Evolutionary conservation across 2,888 invertebrate genomes (phyloP), one percentile per base, ranked within the genome.

Genomic region (Dryadula phaetusa): DNA sequence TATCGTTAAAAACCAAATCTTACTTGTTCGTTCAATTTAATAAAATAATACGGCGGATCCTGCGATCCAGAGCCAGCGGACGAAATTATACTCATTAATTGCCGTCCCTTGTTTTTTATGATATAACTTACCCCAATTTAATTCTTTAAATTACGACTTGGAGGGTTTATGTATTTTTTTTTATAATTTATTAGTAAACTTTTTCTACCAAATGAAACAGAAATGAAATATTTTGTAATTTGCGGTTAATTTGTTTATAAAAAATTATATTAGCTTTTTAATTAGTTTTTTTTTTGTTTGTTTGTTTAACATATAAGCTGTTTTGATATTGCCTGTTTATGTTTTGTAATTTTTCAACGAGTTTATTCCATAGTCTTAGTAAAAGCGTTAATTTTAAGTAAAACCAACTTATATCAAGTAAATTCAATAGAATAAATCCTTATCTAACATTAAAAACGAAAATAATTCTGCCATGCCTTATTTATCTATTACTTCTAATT

Each of bases 61-160:
- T 12, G 14, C 28, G n/a, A n/a, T n/a, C n/a, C 28, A 25, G 44
- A 60, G 58, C 25, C 16, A 3, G 14, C 28, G 42, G 44, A 37
- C 40, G 22, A 28, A 60, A 18, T 44, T 60, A 60, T 60, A 60
- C 60, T 60, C 60, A 60, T 60, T 60, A 60, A 60, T 44, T 44
- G 14, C 18, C 42, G 60, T 60, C 40, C 60, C 44, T 60, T 60
- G 54, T 28, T 60, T 42, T 60, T 60, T 60, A 25, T 40, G 22
- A 56, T 40, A 56, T 44, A 32, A 60, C 44, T 60, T 60, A 32
- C 28, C 44, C 60, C 12, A 60, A 60, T 60, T 60, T 44, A 44
- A 44, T 60, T 60, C 18, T 44, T 20, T 28, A 32, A 60, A 60
- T 60, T 44, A 32, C 18, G 60, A 44, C 60, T 60, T 60, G 28